phyloP scores from a whole-genome alignment of 1,140 invertebrate genomes.

The Philopotamus ludificatus region DNA sequence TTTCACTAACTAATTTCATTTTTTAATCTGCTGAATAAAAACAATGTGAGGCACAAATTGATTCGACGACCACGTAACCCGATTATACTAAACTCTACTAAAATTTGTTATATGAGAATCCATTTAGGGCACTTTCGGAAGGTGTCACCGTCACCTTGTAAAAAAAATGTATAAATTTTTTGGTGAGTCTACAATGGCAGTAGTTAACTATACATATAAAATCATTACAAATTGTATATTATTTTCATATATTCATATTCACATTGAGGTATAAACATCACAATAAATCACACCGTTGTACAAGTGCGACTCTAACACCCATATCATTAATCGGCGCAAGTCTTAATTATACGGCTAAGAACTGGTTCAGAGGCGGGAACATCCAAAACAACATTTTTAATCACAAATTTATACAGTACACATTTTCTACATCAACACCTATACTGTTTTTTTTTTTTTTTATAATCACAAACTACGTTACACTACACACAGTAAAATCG shows the following conservation, averaged over 20 bases:
- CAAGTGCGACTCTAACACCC: background rate
- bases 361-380: slow-evolving; percentile 16
- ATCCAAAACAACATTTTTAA: slow-evolving; percentile 23
- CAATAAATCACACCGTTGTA: slow-evolving; percentile 4
- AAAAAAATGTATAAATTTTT: background rate
- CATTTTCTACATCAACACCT: slow-evolving; percentile 35
- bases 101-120: slow-evolving; percentile 33
- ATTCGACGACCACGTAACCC: too few relatives aligned
- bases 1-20: background rate
- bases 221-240: too few relatives aligned
- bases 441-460: slow-evolving; percentile 38
- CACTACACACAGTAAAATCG: too few relatives aligned
- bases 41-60: background rate
- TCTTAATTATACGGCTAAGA: slow-evolving; percentile 12
- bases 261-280: slow-evolving; percentile 31
- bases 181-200: background rate
- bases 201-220: too few relatives aligned
- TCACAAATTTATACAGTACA: slow-evolving; percentile 31
- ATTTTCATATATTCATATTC: background rate
- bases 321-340: background rate
- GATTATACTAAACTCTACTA: slow-evolving; percentile 20
- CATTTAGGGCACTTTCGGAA: slow-evolving; percentile 24
- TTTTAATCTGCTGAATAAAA: background rate
- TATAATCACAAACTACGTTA: slow-evolving; percentile 40
- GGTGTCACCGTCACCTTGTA: background rate